Conservation (phyloP, 2,113 vertebrate species). For the Todiramphus saurophagus region DNA sequence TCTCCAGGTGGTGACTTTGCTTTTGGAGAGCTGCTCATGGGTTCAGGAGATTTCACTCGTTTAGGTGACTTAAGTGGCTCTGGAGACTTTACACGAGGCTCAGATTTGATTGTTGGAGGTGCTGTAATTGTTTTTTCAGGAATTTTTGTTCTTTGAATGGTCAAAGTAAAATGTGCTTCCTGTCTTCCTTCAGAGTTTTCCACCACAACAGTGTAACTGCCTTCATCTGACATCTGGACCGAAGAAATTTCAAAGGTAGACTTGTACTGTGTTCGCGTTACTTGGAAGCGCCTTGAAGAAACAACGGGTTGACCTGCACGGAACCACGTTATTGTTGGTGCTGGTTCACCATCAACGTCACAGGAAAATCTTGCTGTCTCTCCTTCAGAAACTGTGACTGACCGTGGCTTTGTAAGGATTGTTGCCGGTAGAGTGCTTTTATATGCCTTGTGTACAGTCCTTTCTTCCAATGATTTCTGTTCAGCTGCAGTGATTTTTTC, state of each 20-base stretch:
- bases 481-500: conserved; percentile 74
- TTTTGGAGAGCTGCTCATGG: conserved; percentile 78
- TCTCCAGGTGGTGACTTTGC: conserved; percentile 78
- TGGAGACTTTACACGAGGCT: conserved; percentile 82
- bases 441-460: conserved; percentile 77
- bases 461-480: conserved; percentile 78
- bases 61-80: conserved; percentile 85
- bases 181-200: conserved; percentile 90
- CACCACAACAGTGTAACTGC: conserved; percentile 86
- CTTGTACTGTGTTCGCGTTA: conserved; percentile 83
- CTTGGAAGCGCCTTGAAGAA: conserved; percentile 81
- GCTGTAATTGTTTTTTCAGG: conserved; percentile 80
- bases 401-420: conserved; percentile 89
- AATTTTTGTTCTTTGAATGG: conserved; percentile 80
- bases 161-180: conserved; percentile 90
- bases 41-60: conserved; percentile 86
- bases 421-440: conserved; percentile 81
- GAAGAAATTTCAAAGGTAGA: conserved; percentile 90
- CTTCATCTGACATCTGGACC: conserved; percentile 90
- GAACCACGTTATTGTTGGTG: conserved; percentile 87
- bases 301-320: conserved; percentile 77
- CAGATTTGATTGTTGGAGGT: conserved; percentile 83
- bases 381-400: conserved; percentile 87
- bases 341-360: conserved; percentile 92
- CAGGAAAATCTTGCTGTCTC: conserved; percentile 88